A percentile compares a stretch with the other conserved stretches of the same genome.
phyloP scores from a whole-genome alignment of 1,140 invertebrate species.

The Megalopta genalis region DNA sequence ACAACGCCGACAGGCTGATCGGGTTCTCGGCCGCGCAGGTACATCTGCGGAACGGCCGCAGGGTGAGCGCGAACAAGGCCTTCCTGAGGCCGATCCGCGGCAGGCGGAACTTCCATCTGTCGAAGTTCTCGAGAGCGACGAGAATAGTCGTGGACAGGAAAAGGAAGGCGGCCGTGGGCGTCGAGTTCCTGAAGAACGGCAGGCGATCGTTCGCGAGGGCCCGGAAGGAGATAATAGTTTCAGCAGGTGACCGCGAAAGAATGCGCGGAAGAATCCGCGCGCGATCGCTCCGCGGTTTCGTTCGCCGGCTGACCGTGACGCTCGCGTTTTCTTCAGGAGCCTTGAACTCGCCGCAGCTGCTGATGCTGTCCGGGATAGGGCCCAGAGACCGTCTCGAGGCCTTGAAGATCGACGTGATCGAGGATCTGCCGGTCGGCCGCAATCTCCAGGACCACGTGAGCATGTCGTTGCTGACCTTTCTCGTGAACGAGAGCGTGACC shows the following conservation, averaged over 20 bases:
- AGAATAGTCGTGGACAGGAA: slow-evolving; percentile 85
- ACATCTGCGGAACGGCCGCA: slow-evolving; percentile 84
- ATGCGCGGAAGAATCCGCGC: no score
- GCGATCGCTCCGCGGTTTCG: no score
- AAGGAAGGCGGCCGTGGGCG: slow-evolving; percentile 83
- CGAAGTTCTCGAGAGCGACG: slow-evolving; percentile 84
- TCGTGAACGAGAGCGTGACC: slow-evolving; percentile 83
- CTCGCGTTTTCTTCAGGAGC: slow-evolving; percentile 66
- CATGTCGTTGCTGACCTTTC: slow-evolving; percentile 84
- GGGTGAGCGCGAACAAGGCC: slow-evolving; percentile 87
- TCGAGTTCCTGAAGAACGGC: slow-evolving; percentile 84
- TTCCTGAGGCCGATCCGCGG: slow-evolving; percentile 83
- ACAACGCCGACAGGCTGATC: slow-evolving; percentile 82
- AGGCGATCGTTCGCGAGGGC: slow-evolving; percentile 77
- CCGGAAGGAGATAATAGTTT: slow-evolving; percentile 82
- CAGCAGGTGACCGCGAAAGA: slow-evolving; percentile 70
- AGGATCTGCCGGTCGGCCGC: slow-evolving; percentile 88
- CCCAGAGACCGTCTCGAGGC: slow-evolving; percentile 79
- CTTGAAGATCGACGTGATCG: slow-evolving; percentile 80
- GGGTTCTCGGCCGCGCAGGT: slow-evolving; percentile 87
- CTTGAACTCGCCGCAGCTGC: slow-evolving; percentile 82
- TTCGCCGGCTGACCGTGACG: no score
- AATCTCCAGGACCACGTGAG: slow-evolving; percentile 91
- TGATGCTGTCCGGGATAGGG: slow-evolving; percentile 84
- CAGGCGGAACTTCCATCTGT: slow-evolving; percentile 86